These are phyloP conservation scores for Bergia sp. DNA, from an alignment of 92 coral and sea anemone species.

Conservation along the genomic window DNA sequence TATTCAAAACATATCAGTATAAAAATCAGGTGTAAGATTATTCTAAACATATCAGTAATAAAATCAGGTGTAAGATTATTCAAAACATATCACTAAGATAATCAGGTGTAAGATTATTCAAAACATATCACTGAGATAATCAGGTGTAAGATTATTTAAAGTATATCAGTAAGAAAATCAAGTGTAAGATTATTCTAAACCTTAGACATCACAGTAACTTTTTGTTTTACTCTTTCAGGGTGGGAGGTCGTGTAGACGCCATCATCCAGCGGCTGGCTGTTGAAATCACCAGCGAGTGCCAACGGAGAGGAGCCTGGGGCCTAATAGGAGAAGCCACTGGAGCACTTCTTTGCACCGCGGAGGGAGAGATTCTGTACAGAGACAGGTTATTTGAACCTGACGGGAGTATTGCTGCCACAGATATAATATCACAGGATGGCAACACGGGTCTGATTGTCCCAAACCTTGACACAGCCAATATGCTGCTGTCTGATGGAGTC, in stretches of 20 bases:
- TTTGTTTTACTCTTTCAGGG: constrained; percentile 45
- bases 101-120: too few species aligned
- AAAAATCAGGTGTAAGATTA: too few species aligned
- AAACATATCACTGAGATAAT: too few species aligned
- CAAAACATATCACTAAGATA: too few species aligned
- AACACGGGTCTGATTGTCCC: constrained; percentile 91
- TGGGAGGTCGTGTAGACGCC: constrained; percentile 90
- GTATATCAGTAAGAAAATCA: too few species aligned
- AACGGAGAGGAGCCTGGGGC: constrained; percentile 96
- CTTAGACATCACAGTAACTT: too few species aligned
- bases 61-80: too few species aligned
- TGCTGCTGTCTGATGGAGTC: constrained; percentile 91
- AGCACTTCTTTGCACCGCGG: constrained; percentile 86
- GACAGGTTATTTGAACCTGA: constrained; percentile 82
- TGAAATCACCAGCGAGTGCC: constrained; percentile 95
- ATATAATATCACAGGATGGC: constrained; percentile 72
- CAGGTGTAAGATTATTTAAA: too few species aligned
- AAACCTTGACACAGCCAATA: constrained; percentile 80
- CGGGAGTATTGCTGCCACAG: constrained; percentile 75
- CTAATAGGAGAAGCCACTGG: constrained; percentile 92
- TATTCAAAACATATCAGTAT: too few species aligned
- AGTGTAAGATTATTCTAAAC: too few species aligned
- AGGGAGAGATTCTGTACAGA: constrained; percentile 83
- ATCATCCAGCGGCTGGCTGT: constrained; percentile 85
- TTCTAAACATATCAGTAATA: too few species aligned